Evolutionary conservation across 2,888 invertebrate genomes (phyloP).

Genomic region (Drosophila meridiana): DNA sequence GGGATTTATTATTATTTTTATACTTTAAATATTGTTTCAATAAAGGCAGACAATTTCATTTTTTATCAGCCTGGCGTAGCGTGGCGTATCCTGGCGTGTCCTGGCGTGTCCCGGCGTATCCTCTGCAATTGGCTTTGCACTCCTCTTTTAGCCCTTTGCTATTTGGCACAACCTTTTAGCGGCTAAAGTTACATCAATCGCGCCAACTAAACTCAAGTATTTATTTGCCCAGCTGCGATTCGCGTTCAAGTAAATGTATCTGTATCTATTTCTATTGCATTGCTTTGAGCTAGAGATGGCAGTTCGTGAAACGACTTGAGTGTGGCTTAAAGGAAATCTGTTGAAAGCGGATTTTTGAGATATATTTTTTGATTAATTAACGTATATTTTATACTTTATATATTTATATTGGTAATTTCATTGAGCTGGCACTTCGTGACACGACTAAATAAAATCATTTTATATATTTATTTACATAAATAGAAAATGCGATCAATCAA

Average conservation of each 20-base stretch:
- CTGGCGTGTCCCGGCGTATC: constrained; percentile 8
- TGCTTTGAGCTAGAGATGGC: constrained; percentile 48
- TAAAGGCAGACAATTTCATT: constrained; percentile 50
- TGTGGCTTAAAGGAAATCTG: background rate
- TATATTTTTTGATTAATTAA: no score
- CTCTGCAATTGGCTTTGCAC: constrained; percentile 46
- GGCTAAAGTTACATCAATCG: constrained; percentile 64
- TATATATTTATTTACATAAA: no score
- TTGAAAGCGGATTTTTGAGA: background rate
- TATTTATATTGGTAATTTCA: no score
- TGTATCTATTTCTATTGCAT: constrained; percentile 64
- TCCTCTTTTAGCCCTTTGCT: constrained; percentile 49
- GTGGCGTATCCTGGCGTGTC: background rate
- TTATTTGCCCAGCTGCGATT: constrained; percentile 71
- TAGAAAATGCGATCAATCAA: no score
- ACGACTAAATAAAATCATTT: background rate
- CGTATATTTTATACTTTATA: no score
- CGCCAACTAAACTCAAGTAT: constrained; percentile 54
- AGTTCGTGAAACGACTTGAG: constrained; percentile 11
- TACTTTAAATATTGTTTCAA: constrained; percentile 78
- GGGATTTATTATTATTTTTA: constrained; percentile 75
- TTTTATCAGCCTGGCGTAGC: constrained; percentile 26
- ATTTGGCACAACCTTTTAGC: constrained; percentile 67
- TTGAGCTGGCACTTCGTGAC: background rate
- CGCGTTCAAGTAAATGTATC: constrained; percentile 41